Percentiles rank a stretch among this genome's conserved stretches.
Evolutionary conservation across 2,113 vertebrate genomes (phyloP).

Genomic region (Forbesichthys papilliferus): DNA sequence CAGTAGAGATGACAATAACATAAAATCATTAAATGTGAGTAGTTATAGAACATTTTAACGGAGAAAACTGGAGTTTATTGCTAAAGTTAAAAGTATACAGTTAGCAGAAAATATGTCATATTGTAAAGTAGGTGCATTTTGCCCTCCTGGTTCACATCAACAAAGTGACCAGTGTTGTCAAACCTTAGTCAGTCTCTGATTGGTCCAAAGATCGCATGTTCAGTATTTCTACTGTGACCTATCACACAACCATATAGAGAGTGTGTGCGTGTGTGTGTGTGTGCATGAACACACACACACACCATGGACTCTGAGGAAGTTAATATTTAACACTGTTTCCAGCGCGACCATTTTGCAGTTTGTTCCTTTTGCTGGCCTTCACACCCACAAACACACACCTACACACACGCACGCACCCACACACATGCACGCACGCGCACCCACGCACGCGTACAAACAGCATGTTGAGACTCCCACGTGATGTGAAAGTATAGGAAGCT

Average conservation of each 20-base stretch:
- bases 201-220: neutral
- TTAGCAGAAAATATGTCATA: too few relatives aligned
- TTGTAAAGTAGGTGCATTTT: neutral
- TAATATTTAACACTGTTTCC: constrained; percentile 19
- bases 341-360: constrained; percentile 31
- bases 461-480: neutral
- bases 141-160: neutral
- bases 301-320: constrained; percentile 55
- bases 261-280: too few relatives aligned
- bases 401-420: neutral
- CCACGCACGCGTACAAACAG: neutral
- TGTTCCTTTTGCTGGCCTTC: constrained; percentile 1
- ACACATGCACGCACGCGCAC: neutral
- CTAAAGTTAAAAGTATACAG: too few relatives aligned
- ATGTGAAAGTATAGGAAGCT: constrained; percentile 28
- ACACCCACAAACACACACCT: constrained; percentile 3
- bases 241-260: neutral
- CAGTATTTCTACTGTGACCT: neutral
- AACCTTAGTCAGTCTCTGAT: neutral
- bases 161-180: neutral
- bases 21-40: too few relatives aligned
- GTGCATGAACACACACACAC: neutral
- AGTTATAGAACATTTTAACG: too few relatives aligned
- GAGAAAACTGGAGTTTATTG: too few relatives aligned
- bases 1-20: too few relatives aligned